Evolutionary conservation across 2,888 invertebrate genomes (phyloP).

Genomic region (Brassicogethes aeneus): DNA sequence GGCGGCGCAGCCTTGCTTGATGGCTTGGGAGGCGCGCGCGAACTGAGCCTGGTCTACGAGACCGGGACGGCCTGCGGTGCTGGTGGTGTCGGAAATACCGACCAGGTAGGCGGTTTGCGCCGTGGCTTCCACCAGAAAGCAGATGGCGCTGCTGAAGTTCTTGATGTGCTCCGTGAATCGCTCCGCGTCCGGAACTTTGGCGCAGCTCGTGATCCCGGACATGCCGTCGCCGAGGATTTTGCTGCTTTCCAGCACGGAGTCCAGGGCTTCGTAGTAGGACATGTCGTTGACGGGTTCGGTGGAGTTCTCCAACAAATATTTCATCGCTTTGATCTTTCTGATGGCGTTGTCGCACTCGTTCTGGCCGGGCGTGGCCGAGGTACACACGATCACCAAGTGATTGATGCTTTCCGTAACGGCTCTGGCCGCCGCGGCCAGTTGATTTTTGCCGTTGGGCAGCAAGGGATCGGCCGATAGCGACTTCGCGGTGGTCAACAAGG

Average conservation of each 20-base stretch:
- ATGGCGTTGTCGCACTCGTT: constrained; percentile 95
- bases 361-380: constrained; percentile 88
- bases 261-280: constrained; percentile 90
- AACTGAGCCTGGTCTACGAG: constrained; percentile 84
- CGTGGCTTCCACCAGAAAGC: constrained; percentile 85
- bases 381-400: constrained; percentile 77
- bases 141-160: constrained; percentile 79
- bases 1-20: constrained; percentile 78
- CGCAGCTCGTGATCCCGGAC: constrained; percentile 89
- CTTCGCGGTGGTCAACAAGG: constrained; percentile 79
- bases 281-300: constrained; percentile 80
- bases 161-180: constrained; percentile 78
- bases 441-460: constrained; percentile 85
- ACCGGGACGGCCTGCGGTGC: constrained; percentile 80
- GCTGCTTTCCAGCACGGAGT: constrained; percentile 81
- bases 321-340: constrained; percentile 79
- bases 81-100: constrained; percentile 85
- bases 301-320: constrained; percentile 75
- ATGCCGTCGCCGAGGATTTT: constrained; percentile 80
- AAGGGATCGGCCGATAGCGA: constrained; percentile 82
- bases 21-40: constrained; percentile 80
- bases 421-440: constrained; percentile 76
- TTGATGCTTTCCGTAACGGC: constrained; percentile 91
- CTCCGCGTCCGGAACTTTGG: constrained; percentile 78
- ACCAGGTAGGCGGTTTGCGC: constrained; percentile 89